These are phyloP conservation scores for Regulus satrapa DNA, from an alignment of 2,113 vertebrate species.

Conservation along the genomic window DNA sequence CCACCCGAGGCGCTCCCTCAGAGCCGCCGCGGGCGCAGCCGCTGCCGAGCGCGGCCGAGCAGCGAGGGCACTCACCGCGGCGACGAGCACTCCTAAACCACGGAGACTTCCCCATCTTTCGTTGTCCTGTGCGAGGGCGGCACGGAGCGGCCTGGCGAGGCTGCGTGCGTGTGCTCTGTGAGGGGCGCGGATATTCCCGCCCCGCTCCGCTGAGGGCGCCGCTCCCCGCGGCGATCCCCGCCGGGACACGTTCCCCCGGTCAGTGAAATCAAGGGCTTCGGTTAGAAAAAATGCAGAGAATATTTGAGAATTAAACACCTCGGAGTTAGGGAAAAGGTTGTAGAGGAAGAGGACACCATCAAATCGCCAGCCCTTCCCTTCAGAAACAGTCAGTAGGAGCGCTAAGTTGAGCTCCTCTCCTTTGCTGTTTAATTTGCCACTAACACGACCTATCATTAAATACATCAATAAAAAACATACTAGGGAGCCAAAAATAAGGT, in stretches of 20 bases:
- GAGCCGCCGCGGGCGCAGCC: rapidly evolving
- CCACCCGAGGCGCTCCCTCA: rapidly evolving
- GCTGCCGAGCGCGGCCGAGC: rapidly evolving
- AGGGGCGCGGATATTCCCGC: no score
- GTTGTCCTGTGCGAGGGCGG: no score
- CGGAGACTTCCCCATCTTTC: rapidly evolving
- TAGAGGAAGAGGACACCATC: constrained; percentile 62
- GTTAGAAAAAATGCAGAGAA: neutral
- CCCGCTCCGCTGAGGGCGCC: no score
- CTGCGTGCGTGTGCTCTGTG: no score
- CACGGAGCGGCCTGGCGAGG: neutral
- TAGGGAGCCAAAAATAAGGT: neutral
- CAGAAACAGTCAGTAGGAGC: constrained; percentile 41
- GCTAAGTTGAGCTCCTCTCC: constrained; percentile 59
- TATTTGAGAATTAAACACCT: neutral
- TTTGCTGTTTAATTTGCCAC: constrained; percentile 66
- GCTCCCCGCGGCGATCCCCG: no score
- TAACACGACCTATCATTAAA: constrained; percentile 43
- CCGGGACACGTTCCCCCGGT: neutral
- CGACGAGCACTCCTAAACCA: neutral
- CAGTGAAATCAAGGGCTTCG: neutral
- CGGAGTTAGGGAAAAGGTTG: constrained; percentile 64
- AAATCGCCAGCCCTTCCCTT: constrained; percentile 68
- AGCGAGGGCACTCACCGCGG: rapidly evolving
- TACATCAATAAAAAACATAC: neutral